Evolutionary conservation across 2,888 invertebrate species (phyloP), one percentile per base, ranked within the genome.

Genomic region (Amiota mariae): DNA sequence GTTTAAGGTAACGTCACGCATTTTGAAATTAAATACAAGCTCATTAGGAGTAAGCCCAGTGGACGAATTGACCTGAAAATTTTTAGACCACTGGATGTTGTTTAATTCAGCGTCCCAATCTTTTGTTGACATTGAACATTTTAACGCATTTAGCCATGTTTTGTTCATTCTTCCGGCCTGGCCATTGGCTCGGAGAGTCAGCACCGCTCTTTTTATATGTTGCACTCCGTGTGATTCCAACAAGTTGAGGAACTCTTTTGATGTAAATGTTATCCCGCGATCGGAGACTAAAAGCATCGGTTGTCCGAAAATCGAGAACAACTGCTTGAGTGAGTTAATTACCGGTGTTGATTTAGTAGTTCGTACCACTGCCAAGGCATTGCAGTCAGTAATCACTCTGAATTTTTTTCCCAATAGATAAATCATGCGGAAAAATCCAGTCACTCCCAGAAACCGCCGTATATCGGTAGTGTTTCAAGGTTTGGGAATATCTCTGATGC

Each of bases 21-120:
- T 13, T 9, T 75, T 72, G 70, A 78, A 81, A 73, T 80, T 76
- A 54, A 76, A 81, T 8, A 79, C 71, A 6, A 80, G n/a, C 12
- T 79, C 76, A 1, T 76, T 78, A 6, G 80, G 77, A 2, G 72
- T 64, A 56, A 72, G 73, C 48, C 54, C 70, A 1, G 72, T 77
- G 6, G 74, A 73, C 49, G 75, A n/a, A 36, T 74, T 77, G 2
- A 74, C 18, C 71, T 79, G 76, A 0, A 75, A 74, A 24, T 79
- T 79, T 59, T n/a, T n/a, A n/a, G n/a, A n/a, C n/a, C n/a, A n/a
- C n/a, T n/a, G n/a, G n/a, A n/a, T n/a, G n/a, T n/a, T 71, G 9
- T 75, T 74, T 0, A 80, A 20, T 2, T 73, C 66, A 1, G 18
- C 12, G 20, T 79, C 81, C 78, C 77, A 80, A 11, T 76, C 71